Base-by-base conservation (phyloP, 2,888 invertebrate genomes). In the Andrena dorsata region DNA sequence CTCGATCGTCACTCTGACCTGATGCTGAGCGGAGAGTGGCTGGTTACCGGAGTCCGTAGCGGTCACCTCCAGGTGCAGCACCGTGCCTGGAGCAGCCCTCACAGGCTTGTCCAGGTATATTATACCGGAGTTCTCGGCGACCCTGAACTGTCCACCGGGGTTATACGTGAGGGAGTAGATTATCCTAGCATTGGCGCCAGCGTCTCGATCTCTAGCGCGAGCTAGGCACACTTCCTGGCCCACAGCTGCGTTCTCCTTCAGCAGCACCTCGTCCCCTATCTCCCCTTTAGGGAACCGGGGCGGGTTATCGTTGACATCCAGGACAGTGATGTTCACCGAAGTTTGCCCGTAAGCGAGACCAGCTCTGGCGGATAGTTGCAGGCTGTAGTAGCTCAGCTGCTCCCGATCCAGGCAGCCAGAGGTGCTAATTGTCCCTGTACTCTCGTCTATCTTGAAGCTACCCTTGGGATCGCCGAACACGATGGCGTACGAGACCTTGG, bases 191-290 rank as follows among this genome's bases (percentile, higher is more conserved):
- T 99, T 99, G n/a, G 96, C 96, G 7, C 98, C 98, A 0, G 97
- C 96, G 94, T 99, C 99, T 69, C 96, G 95, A 94, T 99, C 99
- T 75, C 96, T 95, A 0, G 98, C 99, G 90, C 97, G 95, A 0
- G 98, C 97, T 87, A 98, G 95, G 94, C 97, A 98, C 47, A 99
- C 97, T 94, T 98, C 98, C 94, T 98, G 98, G 0, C 98, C 98
- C 49, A 98, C 98, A 26, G 99, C 98, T 88, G 97, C 97, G 93
- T 98, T 98, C 95, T 98, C 98, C 20, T 96, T 95, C 77, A 99
- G 95, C 82, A 95, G 95, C 63, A 98, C 96, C 93, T 97, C 97
- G 91, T 98, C 97, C 0, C 90, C 91, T 1, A 90, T 85, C 90
- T 96, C 96, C 84, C 97, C 97, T 90, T 96, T 96, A 28, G 96